Evolutionary conservation across 2,113 vertebrate genomes (phyloP).

Genomic region (Holacanthus passer): DNA sequence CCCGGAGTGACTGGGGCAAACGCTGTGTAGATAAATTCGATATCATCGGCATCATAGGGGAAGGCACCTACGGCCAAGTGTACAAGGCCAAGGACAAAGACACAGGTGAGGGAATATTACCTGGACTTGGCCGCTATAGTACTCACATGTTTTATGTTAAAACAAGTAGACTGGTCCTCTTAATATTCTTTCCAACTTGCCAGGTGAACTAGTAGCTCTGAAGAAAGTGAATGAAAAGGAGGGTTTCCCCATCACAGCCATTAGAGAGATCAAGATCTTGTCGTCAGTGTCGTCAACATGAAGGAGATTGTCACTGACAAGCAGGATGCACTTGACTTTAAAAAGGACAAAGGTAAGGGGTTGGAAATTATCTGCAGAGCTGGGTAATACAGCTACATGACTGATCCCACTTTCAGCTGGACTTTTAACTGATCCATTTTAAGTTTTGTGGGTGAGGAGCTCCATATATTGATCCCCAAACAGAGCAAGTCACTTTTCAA

Average conservation of each 20-base stretch:
- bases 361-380: neutral
- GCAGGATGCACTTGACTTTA: constrained; percentile 98
- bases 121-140: neutral
- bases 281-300: constrained; percentile 99
- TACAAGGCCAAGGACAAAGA: constrained; percentile 99
- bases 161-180: neutral
- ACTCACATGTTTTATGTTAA: neutral
- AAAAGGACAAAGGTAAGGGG: constrained; percentile 95
- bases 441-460: too few species aligned
- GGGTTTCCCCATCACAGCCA: constrained; percentile 98
- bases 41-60: constrained; percentile 98
- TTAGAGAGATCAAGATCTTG: constrained; percentile 97
- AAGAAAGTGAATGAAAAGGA: constrained; percentile 99
- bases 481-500: too few species aligned
- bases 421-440: neutral
- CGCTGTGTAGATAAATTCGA: constrained; percentile 98
- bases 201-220: constrained; percentile 96
- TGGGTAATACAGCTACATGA: neutral
- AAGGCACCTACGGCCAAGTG: constrained; percentile 98
- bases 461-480: too few species aligned
- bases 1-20: constrained; percentile 97
- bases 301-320: constrained; percentile 99
- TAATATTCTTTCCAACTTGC: neutral
- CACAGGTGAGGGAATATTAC: constrained; percentile 86
- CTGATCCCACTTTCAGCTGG: neutral